Evolutionary conservation across 2,888 invertebrate genomes (phyloP).

Genomic region (Drosophila formosana): DNA sequence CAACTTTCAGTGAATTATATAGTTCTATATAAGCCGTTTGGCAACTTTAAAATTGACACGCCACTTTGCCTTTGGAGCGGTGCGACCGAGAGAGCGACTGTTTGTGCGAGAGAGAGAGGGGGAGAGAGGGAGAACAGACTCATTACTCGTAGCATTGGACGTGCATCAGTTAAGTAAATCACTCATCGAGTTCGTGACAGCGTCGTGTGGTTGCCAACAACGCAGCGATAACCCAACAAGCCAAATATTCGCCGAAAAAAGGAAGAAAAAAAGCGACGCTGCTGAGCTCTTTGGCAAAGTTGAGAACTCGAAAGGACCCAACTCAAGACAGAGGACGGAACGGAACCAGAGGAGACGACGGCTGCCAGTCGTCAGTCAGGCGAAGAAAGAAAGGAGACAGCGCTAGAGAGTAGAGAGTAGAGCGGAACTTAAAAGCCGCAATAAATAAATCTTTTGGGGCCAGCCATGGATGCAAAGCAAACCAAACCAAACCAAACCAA

Average conservation of each 20-base stretch:
- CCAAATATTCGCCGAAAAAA: background rate
- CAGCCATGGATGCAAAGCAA: conserved; percentile 52
- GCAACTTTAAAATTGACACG: conserved; percentile 13
- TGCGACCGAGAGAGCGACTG: background rate
- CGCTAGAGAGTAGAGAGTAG: background rate
- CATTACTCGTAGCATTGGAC: conserved; percentile 57
- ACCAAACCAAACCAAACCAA: background rate
- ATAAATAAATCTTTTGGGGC: conserved; percentile 74
- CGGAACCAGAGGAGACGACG: too few relatives aligned
- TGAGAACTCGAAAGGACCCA: conserved; percentile 42
- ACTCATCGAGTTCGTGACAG: conserved; percentile 57
- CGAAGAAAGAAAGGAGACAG: background rate
- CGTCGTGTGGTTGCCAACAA: conserved; percentile 20
- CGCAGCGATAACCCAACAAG: conserved; percentile 33
- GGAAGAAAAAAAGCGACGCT: conserved; percentile 2
- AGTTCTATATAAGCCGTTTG: too few relatives aligned
- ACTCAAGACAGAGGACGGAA: conserved; percentile 36
- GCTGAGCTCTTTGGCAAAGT: conserved; percentile 6
- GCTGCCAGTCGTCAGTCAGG: background rate
- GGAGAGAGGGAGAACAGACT: conserved; percentile 16
- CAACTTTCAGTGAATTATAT: too few relatives aligned
- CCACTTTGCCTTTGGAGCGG: conserved; percentile 6
- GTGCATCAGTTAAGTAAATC: conserved; percentile 65
- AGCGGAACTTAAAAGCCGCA: conserved; percentile 72
- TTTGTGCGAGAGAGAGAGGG: background rate